These are phyloP conservation scores for Carassius gibelio DNA, from an alignment of 2,113 vertebrate species.

Conservation along the genomic window DNA sequence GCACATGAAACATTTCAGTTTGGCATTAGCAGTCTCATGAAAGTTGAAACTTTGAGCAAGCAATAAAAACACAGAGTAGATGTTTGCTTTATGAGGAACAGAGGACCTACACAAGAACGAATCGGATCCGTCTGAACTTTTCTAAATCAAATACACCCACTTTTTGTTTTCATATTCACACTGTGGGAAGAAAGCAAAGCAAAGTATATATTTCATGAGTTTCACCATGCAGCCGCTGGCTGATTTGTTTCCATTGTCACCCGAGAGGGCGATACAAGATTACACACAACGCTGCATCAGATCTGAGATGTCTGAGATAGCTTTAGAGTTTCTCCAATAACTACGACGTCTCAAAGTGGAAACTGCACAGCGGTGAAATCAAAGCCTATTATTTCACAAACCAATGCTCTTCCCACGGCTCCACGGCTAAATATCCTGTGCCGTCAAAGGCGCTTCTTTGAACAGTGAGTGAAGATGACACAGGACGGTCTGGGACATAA, in stretches of 20 bases:
- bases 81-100: slow-evolving; percentile 7
- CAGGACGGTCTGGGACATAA: not conserved
- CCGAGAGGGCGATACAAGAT: not conserved
- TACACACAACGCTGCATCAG: not conserved
- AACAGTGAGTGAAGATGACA: slow-evolving; percentile 38
- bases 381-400: slow-evolving; percentile 17
- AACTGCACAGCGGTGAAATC: slow-evolving; percentile 6
- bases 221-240: not conserved
- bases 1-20: not conserved
- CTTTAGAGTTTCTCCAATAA: slow-evolving; percentile 3
- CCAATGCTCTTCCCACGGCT: not conserved
- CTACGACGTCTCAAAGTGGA: not conserved
- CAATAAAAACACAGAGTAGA: slow-evolving; percentile 27
- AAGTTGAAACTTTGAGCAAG: not conserved
- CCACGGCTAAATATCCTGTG: not conserved
- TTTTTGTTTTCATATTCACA: slow-evolving; percentile 14
- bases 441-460: slow-evolving; percentile 13
- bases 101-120: slow-evolving; percentile 11
- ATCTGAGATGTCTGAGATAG: not conserved
- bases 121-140: not conserved
- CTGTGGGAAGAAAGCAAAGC: slow-evolving; percentile 4
- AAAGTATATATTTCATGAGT: slow-evolving; percentile 2
- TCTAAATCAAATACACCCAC: slow-evolving; percentile 22
- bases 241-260: slow-evolving; percentile 12
- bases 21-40: slow-evolving; percentile 6